phyloP scores from a whole-genome alignment of 2,888 invertebrate species.

The Ischnura elegans region DNA sequence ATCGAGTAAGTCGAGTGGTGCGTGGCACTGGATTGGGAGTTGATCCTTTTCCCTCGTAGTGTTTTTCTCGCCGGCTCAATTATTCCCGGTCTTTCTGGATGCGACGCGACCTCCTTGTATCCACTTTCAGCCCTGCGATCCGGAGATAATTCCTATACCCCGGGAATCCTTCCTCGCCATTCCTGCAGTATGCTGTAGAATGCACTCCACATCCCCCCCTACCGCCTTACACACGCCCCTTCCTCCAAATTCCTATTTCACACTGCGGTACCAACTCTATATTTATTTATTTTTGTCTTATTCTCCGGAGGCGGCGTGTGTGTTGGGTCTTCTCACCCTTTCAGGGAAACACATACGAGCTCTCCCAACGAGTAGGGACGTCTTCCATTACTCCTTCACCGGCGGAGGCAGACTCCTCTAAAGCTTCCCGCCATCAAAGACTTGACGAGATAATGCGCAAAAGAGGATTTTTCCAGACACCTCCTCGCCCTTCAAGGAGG shows the following conservation, averaged over 20 bases:
- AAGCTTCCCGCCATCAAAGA: neutral
- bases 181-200: neutral
- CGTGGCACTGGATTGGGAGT: too few relatives aligned
- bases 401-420: neutral
- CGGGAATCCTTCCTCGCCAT: neutral
- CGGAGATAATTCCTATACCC: too few relatives aligned
- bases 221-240: neutral
- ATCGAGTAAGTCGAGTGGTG: too few relatives aligned
- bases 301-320: neutral
- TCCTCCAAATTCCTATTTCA: neutral
- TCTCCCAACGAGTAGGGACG: neutral
- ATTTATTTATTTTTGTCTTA: too few relatives aligned
- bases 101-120: too few relatives aligned
- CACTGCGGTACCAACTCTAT: neutral
- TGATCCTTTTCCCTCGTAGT: too few relatives aligned
- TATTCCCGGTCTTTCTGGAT: too few relatives aligned
- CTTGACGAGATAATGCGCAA: constrained; percentile 51
- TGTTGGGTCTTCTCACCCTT: neutral
- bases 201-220: neutral
- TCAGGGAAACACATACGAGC: too few relatives aligned
- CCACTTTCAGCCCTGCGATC: too few relatives aligned
- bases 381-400: neutral
- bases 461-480: constrained; percentile 53
- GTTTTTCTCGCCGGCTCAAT: too few relatives aligned
- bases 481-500: neutral